phyloP scores from a whole-genome alignment of 2,113 vertebrate genomes.

The Saccopteryx leptura region DNA sequence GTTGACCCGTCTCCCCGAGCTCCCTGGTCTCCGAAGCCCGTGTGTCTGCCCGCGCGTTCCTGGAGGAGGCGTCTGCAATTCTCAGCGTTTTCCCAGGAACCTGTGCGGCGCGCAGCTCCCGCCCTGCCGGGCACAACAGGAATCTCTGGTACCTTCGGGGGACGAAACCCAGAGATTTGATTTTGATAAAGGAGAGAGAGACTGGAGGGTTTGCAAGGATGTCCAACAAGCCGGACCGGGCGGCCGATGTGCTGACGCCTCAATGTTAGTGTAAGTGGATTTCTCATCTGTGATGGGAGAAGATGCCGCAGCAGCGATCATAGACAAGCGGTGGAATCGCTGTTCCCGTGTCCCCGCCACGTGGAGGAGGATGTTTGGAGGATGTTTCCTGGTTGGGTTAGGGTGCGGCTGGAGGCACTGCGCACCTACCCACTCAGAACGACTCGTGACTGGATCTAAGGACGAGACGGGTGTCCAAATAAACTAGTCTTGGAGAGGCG shows the following conservation, averaged over 20 bases:
- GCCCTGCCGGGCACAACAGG: constrained; percentile 79
- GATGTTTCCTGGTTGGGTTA: neutral
- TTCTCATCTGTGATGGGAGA: constrained; percentile 49
- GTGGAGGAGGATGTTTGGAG: neutral
- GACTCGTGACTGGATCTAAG: neutral
- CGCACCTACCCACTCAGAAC: neutral
- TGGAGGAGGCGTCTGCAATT: constrained; percentile 85
- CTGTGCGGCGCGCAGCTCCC: constrained; percentile 79
- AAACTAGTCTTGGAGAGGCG: neutral
- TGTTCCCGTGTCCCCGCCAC: neutral
- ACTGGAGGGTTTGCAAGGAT: constrained; percentile 81
- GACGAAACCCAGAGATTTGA: constrained; percentile 81
- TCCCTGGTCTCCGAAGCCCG: constrained; percentile 74
- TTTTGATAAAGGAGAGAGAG: constrained; percentile 81
- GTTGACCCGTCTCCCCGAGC: constrained; percentile 79
- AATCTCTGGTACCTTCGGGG: constrained; percentile 80
- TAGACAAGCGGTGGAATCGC: neutral
- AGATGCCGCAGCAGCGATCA: constrained; percentile 7
- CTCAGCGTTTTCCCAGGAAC: constrained; percentile 81
- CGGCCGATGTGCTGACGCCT: constrained; percentile 78
- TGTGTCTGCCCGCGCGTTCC: constrained; percentile 86
- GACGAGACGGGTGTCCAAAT: neutral
- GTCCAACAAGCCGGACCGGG: constrained; percentile 76
- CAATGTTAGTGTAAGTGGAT: constrained; percentile 68
- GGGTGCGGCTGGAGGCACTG: neutral